Evolutionary conservation across 1,140 invertebrate genomes (phyloP).

Genomic region (Druon quercuslanigerum): DNA sequence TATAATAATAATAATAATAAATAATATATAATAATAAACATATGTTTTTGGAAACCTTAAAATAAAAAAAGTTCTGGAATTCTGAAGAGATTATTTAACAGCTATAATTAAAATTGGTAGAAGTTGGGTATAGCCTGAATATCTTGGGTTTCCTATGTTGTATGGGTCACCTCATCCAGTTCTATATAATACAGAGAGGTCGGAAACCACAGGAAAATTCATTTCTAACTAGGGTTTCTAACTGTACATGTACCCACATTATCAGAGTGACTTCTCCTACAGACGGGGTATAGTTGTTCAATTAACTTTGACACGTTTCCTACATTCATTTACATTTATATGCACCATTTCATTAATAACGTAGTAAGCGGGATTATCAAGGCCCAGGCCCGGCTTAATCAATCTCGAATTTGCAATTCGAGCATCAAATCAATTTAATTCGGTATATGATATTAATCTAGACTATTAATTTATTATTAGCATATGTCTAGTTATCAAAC

Average conservation of each 20-base stretch:
- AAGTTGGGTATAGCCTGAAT: slow-evolving; percentile 3
- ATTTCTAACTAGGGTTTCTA: slow-evolving; percentile 11
- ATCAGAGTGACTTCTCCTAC: slow-evolving; percentile 17
- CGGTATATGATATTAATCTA: too few relatives aligned
- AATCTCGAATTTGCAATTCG: slow-evolving; percentile 2
- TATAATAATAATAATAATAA: too few relatives aligned
- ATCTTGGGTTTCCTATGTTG: slow-evolving; percentile 16
- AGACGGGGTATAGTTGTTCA: slow-evolving; percentile 4
- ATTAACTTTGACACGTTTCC: slow-evolving; percentile 16
- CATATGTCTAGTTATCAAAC: too few relatives aligned
- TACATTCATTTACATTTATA: slow-evolving; percentile 1
- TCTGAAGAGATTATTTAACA: slow-evolving; percentile 2
- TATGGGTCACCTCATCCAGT: not conserved
- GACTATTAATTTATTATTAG: too few relatives aligned
- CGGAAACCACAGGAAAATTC: slow-evolving; percentile 25
- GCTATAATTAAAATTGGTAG: not conserved
- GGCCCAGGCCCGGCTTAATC: not conserved
- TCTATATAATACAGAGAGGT: slow-evolving; percentile 18
- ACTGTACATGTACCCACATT: slow-evolving; percentile 3
- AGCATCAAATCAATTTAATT: too few relatives aligned
- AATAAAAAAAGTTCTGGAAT: not conserved
- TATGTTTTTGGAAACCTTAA: too few relatives aligned
- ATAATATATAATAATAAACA: too few relatives aligned
- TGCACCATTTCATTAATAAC: slow-evolving; percentile 12
- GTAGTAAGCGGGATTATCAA: not conserved